phyloP scores from a whole-genome alignment of 2,888 invertebrate genomes.

The Subacronicta megacephala region DNA sequence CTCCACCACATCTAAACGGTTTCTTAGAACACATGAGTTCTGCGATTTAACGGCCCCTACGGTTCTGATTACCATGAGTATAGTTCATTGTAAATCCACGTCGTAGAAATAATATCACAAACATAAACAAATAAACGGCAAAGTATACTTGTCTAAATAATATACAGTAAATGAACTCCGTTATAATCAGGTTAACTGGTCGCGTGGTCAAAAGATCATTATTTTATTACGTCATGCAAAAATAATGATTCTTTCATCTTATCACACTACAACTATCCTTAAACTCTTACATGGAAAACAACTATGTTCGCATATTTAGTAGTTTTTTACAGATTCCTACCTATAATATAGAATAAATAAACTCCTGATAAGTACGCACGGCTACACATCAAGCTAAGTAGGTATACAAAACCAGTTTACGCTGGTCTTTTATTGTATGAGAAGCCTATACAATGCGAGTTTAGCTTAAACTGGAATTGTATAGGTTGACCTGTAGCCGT shows the following conservation, averaged over 20 bases:
- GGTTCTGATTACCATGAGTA: not conserved
- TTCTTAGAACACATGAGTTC: not conserved
- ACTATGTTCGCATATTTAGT: too few relatives aligned
- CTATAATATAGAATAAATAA: too few relatives aligned
- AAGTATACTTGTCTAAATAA: not conserved
- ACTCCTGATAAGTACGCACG: too few relatives aligned
- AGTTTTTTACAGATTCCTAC: too few relatives aligned
- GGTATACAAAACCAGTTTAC: too few relatives aligned
- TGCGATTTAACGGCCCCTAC: not conserved
- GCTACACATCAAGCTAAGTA: too few relatives aligned
- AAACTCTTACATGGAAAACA: too few relatives aligned
- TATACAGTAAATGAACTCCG: not conserved
- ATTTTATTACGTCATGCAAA: constrained; percentile 1
- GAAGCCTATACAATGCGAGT: too few relatives aligned
- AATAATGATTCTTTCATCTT: not conserved
- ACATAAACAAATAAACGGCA: not conserved
- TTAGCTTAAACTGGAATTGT: too few relatives aligned
- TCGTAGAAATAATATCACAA: not conserved
- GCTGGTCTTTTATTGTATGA: too few relatives aligned
- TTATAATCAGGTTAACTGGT: not conserved
- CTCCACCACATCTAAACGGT: not conserved
- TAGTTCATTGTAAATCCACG: not conserved
- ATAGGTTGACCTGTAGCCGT: too few relatives aligned
- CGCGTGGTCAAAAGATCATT: constrained; percentile 1
- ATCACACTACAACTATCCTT: too few relatives aligned